Percentiles rank a stretch among this genome's conserved stretches.
Conservation (phyloP, 2,113 vertebrate species). For the Callipepla californica region DNA sequence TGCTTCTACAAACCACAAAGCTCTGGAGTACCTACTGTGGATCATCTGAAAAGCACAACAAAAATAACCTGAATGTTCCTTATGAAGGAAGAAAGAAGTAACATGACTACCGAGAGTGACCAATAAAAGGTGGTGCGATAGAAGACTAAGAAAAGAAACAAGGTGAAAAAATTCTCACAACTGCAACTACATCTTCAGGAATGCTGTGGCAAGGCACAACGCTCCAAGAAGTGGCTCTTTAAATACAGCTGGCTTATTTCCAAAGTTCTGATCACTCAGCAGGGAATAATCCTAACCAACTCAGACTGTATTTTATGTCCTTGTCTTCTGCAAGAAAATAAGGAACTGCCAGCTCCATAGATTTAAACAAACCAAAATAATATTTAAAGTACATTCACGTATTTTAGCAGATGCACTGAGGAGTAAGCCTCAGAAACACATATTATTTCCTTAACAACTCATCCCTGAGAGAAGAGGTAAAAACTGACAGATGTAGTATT, state of each 20-base stretch:
- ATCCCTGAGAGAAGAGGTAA: background rate
- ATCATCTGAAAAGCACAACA: background rate
- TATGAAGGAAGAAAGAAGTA: background rate
- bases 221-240: background rate
- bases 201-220: background rate
- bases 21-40: background rate
- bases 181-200: background rate
- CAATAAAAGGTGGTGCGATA: background rate
- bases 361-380: background rate
- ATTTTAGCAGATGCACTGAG: background rate
- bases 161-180: background rate
- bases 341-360: background rate
- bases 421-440: background rate
- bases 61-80: background rate
- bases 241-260: background rate
- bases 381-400: background rate
- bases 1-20: background rate
- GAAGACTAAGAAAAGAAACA: background rate
- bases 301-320: background rate
- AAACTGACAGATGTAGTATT: background rate
- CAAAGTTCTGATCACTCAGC: background rate
- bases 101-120: background rate
- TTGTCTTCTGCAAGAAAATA: background rate
- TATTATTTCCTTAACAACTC: background rate
- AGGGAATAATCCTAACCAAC: background rate